Percentiles rank a stretch among this genome's conserved stretches.
Evolutionary conservation across 2,888 invertebrate species (phyloP).

Genomic region (Dichetophora obliterata): DNA sequence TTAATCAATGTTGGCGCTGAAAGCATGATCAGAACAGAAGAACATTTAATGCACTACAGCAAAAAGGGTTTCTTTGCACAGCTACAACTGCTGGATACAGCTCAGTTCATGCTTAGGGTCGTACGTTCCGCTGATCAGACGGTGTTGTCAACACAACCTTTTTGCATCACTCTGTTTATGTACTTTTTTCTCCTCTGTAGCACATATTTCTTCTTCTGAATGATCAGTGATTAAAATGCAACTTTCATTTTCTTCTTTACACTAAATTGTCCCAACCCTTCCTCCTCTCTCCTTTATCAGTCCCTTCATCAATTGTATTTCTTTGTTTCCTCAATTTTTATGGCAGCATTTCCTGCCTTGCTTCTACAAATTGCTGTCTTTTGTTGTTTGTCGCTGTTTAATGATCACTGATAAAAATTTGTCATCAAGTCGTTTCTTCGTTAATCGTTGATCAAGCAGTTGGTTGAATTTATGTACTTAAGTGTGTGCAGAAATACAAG

Average conservation of each 20-base stretch:
- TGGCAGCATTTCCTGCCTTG: constrained; percentile 14
- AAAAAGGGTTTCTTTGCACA: not conserved
- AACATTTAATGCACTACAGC: not conserved
- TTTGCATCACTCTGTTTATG: not conserved
- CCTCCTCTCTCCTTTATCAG: not conserved
- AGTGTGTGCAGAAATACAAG: not conserved
- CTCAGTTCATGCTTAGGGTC: not conserved
- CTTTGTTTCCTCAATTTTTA: constrained; percentile 1
- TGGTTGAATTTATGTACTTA: constrained; percentile 7
- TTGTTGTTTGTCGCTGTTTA: constrained; percentile 11
- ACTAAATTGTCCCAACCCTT: not conserved
- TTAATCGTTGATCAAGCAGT: not conserved
- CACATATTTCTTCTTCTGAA: not conserved
- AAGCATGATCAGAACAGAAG: not conserved
- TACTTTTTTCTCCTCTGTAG: not conserved
- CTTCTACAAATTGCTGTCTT: not conserved
- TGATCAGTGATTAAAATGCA: not conserved
- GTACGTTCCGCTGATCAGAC: not conserved
- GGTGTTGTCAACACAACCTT: constrained; percentile 7
- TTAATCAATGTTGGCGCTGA: constrained; percentile 1
- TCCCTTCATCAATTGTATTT: not conserved
- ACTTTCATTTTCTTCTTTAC: not conserved
- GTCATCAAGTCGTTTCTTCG: constrained; percentile 32
- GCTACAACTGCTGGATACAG: not conserved
- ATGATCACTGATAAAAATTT: constrained; percentile 36